These are phyloP conservation scores for Poliocrania exsul DNA, from an alignment of 2,797 vertebrate species.

Conservation along the genomic window DNA sequence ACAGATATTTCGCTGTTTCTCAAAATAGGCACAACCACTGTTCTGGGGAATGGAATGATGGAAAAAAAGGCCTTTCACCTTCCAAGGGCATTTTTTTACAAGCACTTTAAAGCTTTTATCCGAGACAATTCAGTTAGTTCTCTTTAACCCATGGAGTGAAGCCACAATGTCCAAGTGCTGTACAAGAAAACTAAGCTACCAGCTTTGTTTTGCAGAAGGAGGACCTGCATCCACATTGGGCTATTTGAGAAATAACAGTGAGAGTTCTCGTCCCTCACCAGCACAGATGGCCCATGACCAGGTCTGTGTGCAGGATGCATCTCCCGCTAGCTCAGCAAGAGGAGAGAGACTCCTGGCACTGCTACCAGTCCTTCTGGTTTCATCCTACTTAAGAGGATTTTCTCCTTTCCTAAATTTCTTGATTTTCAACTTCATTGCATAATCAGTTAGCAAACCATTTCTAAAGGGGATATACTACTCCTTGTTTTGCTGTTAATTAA, in stretches of 20 bases:
- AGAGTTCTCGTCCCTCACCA: neutral
- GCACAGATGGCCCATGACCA: slow-evolving; percentile 23
- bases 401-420: slow-evolving; percentile 42
- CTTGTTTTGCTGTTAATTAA: slow-evolving; percentile 30
- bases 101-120: neutral
- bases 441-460: slow-evolving; percentile 48
- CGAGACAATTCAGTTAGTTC: neutral
- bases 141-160: neutral
- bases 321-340: slow-evolving; percentile 1
- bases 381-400: slow-evolving; percentile 63
- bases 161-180: neutral
- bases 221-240: neutral
- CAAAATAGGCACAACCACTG: slow-evolving; percentile 39
- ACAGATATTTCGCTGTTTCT: slow-evolving; percentile 29
- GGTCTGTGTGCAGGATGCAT: neutral
- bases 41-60: neutral
- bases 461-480: neutral
- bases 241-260: neutral
- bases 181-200: neutral
- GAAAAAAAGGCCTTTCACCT: slow-evolving; percentile 31
- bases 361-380: slow-evolving; percentile 40
- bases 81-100: slow-evolving; percentile 9
- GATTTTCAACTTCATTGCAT: slow-evolving; percentile 51
- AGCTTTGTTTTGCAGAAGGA: neutral
- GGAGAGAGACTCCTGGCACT: slow-evolving; percentile 1